These are phyloP conservation scores for Pollenia griseotomentosa DNA, from an alignment of 2,888 invertebrate genomes.

Conservation along the genomic window DNA sequence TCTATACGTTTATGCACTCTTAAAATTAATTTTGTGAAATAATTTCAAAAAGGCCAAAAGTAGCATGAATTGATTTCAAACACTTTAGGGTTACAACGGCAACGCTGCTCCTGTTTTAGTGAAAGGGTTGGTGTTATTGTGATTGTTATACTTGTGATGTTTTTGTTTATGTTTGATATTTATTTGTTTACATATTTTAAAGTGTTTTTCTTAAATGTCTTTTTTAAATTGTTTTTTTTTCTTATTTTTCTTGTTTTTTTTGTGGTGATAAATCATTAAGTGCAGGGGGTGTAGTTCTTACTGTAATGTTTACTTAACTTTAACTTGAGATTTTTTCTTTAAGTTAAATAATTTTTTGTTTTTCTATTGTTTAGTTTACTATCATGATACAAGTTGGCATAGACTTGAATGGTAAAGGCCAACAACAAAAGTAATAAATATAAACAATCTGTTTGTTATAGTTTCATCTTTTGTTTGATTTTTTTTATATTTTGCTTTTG, in stretches of 20 bases:
- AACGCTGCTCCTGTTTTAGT: too few relatives aligned
- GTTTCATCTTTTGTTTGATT: constrained; percentile 20
- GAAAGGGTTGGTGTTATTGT: background rate
- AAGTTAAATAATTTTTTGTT: constrained; percentile 5
- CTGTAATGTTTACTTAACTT: constrained; percentile 33
- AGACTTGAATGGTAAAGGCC: constrained; percentile 12
- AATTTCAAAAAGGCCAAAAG: too few relatives aligned
- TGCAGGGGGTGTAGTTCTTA: constrained; percentile 2
- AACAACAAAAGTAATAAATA: constrained; percentile 26
- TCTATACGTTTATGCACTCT: too few relatives aligned
- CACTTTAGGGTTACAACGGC: too few relatives aligned
- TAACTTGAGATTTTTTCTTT: constrained; percentile 45
- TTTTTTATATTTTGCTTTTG: constrained; percentile 10
- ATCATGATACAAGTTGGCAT: constrained; percentile 18
- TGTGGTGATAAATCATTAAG: background rate
- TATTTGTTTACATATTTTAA: constrained; percentile 56
- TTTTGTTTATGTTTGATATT: constrained; percentile 10
- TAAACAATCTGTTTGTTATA: constrained; percentile 37
- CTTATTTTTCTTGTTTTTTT: constrained; percentile 21
- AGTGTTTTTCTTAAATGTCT: constrained; percentile 56
- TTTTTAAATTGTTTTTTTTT: constrained; percentile 33
- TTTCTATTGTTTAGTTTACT: constrained; percentile 14
- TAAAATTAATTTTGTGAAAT: too few relatives aligned
- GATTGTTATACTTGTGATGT: constrained; percentile 1
- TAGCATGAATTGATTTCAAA: too few relatives aligned